A percentile compares a stretch with the other conserved stretches of the same genome.
Evolutionary conservation across 2,888 invertebrate species (phyloP).

Genomic region (Strigamia transsilvanica): DNA sequence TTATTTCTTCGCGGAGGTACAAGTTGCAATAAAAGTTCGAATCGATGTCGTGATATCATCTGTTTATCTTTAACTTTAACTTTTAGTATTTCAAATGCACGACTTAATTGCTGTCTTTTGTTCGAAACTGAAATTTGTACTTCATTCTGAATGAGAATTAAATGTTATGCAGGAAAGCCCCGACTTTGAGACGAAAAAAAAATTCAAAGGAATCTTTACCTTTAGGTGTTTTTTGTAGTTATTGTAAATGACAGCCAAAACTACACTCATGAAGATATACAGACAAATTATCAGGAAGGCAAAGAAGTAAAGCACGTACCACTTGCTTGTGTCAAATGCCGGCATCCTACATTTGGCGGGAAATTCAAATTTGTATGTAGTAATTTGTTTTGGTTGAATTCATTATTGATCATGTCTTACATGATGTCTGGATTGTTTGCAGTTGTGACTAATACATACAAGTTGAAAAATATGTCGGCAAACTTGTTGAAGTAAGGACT

Average conservation of each 20-base stretch:
- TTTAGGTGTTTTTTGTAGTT: slow-evolving; percentile 65
- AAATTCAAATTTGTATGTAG: background rate
- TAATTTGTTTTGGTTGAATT: background rate
- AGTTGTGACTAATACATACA: slow-evolving; percentile 67
- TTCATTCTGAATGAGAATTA: slow-evolving; percentile 61
- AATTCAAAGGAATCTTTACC: slow-evolving; percentile 61
- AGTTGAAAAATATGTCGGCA: slow-evolving; percentile 65
- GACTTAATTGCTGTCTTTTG: slow-evolving; percentile 63
- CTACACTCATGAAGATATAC: slow-evolving; percentile 67
- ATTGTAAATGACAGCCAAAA: slow-evolving; percentile 67
- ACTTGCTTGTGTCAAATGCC: slow-evolving; percentile 64
- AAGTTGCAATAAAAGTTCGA: slow-evolving; percentile 62
- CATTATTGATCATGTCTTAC: slow-evolving; percentile 64
- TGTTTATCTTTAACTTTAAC: slow-evolving; percentile 56
- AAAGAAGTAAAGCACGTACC: slow-evolving; percentile 66
- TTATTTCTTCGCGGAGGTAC: slow-evolving; percentile 60
- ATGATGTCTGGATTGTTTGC: slow-evolving; percentile 67
- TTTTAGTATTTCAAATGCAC: slow-evolving; percentile 64
- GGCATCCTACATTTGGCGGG: slow-evolving; percentile 64
- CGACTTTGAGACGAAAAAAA: background rate
- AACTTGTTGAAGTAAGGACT: slow-evolving; percentile 64
- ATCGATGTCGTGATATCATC: slow-evolving; percentile 61
- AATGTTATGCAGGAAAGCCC: background rate
- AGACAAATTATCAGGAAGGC: slow-evolving; percentile 65
- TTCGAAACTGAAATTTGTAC: slow-evolving; percentile 9